phyloP scores from a whole-genome alignment of 2,113 vertebrate species.

The Zosterops borbonicus region DNA sequence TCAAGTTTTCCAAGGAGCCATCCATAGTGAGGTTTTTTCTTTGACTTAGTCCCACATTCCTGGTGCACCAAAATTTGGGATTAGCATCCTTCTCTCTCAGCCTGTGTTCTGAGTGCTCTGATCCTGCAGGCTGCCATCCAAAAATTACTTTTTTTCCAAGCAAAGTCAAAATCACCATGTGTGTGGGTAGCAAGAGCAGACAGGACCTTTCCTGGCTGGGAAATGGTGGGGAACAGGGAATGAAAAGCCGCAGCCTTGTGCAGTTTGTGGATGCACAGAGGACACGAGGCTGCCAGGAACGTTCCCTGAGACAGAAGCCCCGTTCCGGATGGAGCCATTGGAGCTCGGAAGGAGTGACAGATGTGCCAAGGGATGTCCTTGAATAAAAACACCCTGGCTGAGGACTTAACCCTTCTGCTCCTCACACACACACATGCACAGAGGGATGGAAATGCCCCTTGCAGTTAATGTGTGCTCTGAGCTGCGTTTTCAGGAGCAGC shows the following conservation, averaged over 20 bases:
- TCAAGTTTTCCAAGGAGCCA: background rate
- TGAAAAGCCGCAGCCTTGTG: background rate
- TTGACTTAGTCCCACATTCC: background rate
- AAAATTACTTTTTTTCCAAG: background rate
- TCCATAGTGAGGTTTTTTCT: background rate
- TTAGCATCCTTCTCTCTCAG: background rate
- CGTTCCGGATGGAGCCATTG: background rate
- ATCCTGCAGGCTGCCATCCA: background rate
- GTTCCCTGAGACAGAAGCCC: background rate
- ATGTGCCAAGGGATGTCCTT: background rate
- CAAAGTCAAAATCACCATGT: background rate
- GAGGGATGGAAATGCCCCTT: background rate
- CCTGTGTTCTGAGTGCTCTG: background rate
- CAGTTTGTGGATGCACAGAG: rapidly evolving
- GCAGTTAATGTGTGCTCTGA: rapidly evolving
- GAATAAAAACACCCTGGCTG: background rate
- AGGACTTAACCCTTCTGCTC: background rate
- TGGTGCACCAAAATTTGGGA: background rate
- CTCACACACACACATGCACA: rapidly evolving
- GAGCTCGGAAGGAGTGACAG: background rate
- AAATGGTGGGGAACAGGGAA: background rate
- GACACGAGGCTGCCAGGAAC: background rate
- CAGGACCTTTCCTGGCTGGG: background rate
- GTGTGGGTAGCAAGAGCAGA: background rate
- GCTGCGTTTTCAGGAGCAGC: background rate